Percentiles rank a stretch among this genome's conserved stretches.
phyloP scores from a whole-genome alignment of 2,113 vertebrate genomes.

The Dunckerocampus dactyliophorus region DNA sequence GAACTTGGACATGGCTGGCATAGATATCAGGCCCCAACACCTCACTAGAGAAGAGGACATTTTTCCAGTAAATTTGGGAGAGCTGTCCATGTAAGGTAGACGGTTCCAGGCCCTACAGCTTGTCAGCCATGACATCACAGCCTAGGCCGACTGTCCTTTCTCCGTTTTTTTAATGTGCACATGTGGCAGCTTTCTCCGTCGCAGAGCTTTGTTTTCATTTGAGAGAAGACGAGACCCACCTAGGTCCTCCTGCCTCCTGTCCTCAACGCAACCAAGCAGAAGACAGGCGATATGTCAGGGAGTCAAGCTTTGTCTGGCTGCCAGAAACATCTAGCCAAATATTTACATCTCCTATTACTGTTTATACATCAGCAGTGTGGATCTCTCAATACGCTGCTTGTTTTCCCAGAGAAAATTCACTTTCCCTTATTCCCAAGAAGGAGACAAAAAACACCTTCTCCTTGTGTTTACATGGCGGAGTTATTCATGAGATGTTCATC shows the following conservation, averaged over 20 bases:
- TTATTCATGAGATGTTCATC: slow-evolving; percentile 40
- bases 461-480: slow-evolving; percentile 42
- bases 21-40: too few relatives aligned
- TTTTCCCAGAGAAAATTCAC: slow-evolving; percentile 70
- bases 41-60: background rate
- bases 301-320: slow-evolving; percentile 77
- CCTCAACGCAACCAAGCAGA: slow-evolving; percentile 70
- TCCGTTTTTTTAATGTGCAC: slow-evolving; percentile 55
- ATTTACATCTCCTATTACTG: slow-evolving; percentile 98
- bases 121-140: slow-evolving; percentile 38
- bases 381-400: slow-evolving; percentile 71
- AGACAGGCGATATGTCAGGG: slow-evolving; percentile 71
- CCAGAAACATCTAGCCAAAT: slow-evolving; percentile 87
- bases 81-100: slow-evolving; percentile 41
- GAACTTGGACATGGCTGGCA: too few relatives aligned
- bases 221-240: slow-evolving; percentile 53
- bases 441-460: slow-evolving; percentile 33
- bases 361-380: slow-evolving; percentile 81
- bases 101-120: slow-evolving; percentile 15
- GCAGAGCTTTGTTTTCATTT: slow-evolving; percentile 69
- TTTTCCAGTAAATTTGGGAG: background rate
- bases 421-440: slow-evolving; percentile 53
- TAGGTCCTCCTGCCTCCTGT: slow-evolving; percentile 50
- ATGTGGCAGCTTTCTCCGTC: slow-evolving; percentile 67
- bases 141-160: slow-evolving; percentile 41